These are phyloP conservation scores for Falco naumanni DNA, from an alignment of 2,797 vertebrate species.

Conservation along the genomic window DNA sequence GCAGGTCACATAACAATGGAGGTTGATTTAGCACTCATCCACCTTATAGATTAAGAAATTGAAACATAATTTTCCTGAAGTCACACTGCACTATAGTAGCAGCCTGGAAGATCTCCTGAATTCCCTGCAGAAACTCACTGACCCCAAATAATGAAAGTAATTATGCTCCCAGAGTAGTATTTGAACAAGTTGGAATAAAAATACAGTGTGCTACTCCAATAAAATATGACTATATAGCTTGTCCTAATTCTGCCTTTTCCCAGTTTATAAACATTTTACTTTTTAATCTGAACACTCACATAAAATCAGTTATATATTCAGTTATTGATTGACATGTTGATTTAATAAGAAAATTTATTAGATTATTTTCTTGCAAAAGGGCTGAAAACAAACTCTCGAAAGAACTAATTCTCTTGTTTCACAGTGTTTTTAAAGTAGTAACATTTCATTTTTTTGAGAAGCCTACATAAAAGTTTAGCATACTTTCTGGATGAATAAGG, in stretches of 20 bases:
- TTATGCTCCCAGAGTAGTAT: not conserved
- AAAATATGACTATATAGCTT: not conserved
- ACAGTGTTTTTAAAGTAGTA: not conserved
- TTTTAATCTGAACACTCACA: not conserved
- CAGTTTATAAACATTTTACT: not conserved
- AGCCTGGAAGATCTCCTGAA: not conserved
- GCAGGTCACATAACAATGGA: not conserved
- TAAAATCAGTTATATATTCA: not conserved
- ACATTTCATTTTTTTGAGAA: not conserved
- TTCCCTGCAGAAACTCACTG: not conserved
- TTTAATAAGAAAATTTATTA: not conserved
- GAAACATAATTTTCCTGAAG: not conserved
- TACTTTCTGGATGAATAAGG: not conserved
- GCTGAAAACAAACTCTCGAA: not conserved
- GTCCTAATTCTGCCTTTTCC: not conserved
- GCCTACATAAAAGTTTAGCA: not conserved
- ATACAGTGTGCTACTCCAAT: not conserved
- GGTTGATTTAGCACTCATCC: not conserved
- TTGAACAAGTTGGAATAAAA: not conserved
- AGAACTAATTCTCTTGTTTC: not conserved
- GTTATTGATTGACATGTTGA: not conserved
- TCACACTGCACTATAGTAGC: not conserved
- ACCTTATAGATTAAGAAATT: not conserved
- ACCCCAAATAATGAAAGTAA: not conserved
- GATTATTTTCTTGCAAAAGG: not conserved